phyloP scores from a whole-genome alignment of 2,797 vertebrate genomes.

The Anableps anableps region DNA sequence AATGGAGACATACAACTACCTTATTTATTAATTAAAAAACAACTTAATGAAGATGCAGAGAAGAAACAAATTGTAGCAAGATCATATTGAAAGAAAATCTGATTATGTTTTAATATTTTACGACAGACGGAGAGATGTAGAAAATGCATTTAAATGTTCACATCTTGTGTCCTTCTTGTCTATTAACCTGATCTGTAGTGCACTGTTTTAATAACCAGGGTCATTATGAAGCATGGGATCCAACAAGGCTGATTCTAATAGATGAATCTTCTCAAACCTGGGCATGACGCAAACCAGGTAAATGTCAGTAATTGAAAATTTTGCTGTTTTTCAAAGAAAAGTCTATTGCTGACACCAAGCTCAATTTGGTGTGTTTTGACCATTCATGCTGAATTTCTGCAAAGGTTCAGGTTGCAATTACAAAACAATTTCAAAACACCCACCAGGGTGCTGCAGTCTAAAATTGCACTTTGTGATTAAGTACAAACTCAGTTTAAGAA shows the following conservation, averaged over 20 bases:
- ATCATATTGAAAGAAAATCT: conserved; percentile 5
- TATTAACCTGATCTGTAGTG: background rate
- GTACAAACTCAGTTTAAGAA: background rate
- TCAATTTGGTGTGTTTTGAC: background rate
- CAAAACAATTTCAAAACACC: background rate
- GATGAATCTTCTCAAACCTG: background rate
- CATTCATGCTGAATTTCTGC: background rate
- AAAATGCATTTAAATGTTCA: background rate
- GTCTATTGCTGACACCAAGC: background rate
- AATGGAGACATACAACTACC: background rate
- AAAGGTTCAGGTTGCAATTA: background rate
- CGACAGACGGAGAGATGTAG: background rate
- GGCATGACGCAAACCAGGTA: background rate
- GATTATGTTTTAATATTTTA: background rate
- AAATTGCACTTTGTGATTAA: background rate
- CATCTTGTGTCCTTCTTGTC: background rate
- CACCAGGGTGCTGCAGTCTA: background rate
- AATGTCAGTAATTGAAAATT: background rate
- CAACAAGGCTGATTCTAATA: background rate
- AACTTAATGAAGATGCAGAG: background rate
- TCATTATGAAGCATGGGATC: background rate
- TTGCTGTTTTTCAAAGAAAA: background rate
- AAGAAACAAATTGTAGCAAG: background rate
- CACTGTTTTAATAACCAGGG: background rate
- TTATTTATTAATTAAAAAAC: background rate